Percentiles rank a stretch among this genome's conserved stretches.
These are phyloP conservation scores for Etia nguti DNA, from an alignment of 2,113 vertebrate genomes.

Conservation along the genomic window DNA sequence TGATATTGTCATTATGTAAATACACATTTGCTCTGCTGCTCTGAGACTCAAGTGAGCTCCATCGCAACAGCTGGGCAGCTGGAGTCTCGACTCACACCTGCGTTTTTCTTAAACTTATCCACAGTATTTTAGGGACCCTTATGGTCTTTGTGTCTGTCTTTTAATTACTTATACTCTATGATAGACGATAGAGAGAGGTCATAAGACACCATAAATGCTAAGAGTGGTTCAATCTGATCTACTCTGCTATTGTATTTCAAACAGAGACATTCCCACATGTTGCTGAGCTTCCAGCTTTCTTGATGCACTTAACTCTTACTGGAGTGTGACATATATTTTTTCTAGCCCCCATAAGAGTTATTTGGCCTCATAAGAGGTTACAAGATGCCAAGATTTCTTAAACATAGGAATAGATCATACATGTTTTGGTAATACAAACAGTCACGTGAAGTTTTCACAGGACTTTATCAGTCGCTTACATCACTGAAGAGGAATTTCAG, in stretches of 20 bases:
- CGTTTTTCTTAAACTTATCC: not conserved
- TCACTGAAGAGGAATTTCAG: not conserved
- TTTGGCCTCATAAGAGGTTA: not conserved
- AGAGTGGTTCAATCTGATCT: not conserved
- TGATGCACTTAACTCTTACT: not conserved
- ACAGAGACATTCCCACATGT: not conserved
- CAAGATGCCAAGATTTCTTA: not conserved
- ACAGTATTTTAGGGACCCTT: not conserved
- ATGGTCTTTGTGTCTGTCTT: not conserved
- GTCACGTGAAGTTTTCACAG: not conserved
- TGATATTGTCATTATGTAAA: constrained; percentile 38
- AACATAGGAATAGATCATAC: not conserved
- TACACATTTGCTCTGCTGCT: constrained; percentile 1
- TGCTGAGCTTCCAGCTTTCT: not conserved
- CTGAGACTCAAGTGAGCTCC: not conserved
- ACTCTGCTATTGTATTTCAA: not conserved
- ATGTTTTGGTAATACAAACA: not conserved
- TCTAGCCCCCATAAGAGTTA: not conserved
- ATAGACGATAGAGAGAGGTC: fast-evolving
- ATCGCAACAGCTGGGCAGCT: not conserved
- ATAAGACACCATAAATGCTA: not conserved
- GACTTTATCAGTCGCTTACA: fast-evolving
- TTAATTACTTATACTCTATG: not conserved
- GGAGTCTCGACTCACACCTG: not conserved
- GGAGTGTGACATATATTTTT: not conserved